A percentile compares a stretch with the other conserved stretches of the same genome.
Evolutionary conservation across 2,797 vertebrate species (phyloP).

Genomic region (Chaenodraco wilsoni): DNA sequence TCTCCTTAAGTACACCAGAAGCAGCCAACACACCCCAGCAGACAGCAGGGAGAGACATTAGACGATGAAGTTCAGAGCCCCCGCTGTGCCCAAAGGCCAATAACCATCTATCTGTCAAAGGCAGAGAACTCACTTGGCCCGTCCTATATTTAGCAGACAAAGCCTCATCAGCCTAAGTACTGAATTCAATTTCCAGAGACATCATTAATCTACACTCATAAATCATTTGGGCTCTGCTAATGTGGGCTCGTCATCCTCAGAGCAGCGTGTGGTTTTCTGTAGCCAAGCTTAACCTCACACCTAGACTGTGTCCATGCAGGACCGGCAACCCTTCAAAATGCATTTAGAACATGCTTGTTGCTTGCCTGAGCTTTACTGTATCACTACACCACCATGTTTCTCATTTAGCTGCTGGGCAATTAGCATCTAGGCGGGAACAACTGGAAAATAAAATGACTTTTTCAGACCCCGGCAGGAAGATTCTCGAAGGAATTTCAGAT

Average conservation of each 20-base stretch:
- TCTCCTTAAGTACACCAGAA: background rate
- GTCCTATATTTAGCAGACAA: constrained; percentile 78
- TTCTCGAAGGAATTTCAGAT: constrained; percentile 23
- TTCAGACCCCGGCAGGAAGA: constrained; percentile 27
- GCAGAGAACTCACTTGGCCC: constrained; percentile 32
- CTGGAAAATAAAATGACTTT: constrained; percentile 14
- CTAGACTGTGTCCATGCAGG: background rate
- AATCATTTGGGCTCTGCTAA: constrained; percentile 65
- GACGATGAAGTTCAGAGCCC: constrained; percentile 22
- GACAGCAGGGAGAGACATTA: background rate
- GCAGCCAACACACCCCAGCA: background rate
- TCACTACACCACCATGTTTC: constrained; percentile 40
- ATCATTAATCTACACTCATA: constrained; percentile 75
- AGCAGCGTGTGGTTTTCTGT: constrained; percentile 31
- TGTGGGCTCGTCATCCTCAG: constrained; percentile 39
- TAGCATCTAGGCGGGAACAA: constrained; percentile 56
- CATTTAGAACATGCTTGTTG: background rate
- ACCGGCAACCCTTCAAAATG: background rate
- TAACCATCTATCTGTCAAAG: constrained; percentile 62
- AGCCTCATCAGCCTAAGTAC: constrained; percentile 78
- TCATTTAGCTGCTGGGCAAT: constrained; percentile 47
- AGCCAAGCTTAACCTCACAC: constrained; percentile 3
- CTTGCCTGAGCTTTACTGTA: constrained; percentile 1
- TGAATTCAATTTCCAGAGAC: constrained; percentile 72
- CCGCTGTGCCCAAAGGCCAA: constrained; percentile 59